These are phyloP conservation scores for Cosmia pyralina DNA, from an alignment of 2,888 invertebrate species.

Conservation along the genomic window DNA sequence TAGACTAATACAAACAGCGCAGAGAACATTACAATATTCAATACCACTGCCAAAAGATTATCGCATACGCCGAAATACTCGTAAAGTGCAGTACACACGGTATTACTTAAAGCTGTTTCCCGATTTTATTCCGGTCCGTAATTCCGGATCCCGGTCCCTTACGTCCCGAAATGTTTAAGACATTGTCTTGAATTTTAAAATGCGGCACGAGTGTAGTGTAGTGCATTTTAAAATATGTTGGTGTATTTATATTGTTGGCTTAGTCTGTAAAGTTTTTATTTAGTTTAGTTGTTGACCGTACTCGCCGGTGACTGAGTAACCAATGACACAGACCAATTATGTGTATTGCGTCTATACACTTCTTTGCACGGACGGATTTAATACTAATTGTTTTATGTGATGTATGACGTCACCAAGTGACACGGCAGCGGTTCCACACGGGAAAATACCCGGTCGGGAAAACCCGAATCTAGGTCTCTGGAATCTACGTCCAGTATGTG, in stretches of 20 bases:
- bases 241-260: slow-evolving; percentile 28
- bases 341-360: too few species aligned
- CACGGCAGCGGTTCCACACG: too few species aligned
- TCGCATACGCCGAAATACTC: slow-evolving; percentile 27
- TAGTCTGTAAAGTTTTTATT: slow-evolving; percentile 14
- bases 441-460: too few species aligned
- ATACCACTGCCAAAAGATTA: slow-evolving; percentile 40
- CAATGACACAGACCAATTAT: too few species aligned
- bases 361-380: too few species aligned
- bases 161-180: slow-evolving; percentile 41
- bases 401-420: too few species aligned
- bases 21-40: slow-evolving; percentile 40
- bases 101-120: slow-evolving; percentile 41
- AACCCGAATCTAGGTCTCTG: too few species aligned
- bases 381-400: too few species aligned
- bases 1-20: slow-evolving; percentile 4
- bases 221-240: slow-evolving; percentile 36
- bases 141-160: slow-evolving; percentile 31
- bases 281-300: too few species aligned
- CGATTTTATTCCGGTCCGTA: slow-evolving; percentile 45
- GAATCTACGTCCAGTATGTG: too few species aligned
- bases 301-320: too few species aligned
- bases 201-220: slow-evolving; percentile 10
- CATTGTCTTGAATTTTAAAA: slow-evolving; percentile 60
- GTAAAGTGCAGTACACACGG: slow-evolving; percentile 43